Conservation (phyloP, 2,888 invertebrate genomes). For the Molorchus minor region DNA sequence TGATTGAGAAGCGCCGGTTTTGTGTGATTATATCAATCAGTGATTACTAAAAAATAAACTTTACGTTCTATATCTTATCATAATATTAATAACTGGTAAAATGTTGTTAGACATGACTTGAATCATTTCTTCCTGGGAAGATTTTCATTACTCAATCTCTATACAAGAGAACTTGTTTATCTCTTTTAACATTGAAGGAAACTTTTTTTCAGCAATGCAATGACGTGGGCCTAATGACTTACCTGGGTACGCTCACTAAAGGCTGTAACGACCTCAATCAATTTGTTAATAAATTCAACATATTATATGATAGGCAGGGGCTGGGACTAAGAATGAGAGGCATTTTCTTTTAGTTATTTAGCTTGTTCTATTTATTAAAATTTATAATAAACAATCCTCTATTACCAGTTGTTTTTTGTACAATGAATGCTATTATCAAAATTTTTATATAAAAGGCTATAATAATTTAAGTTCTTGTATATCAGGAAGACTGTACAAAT, state of each 20-base stretch:
- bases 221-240: conserved; percentile 95
- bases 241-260: conserved; percentile 94
- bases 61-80: too few relatives aligned
- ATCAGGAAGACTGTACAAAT: conserved; percentile 36
- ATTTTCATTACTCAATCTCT: too few relatives aligned
- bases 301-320: conserved; percentile 91
- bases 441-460: conserved; percentile 28
- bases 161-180: too few relatives aligned
- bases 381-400: conserved; percentile 55
- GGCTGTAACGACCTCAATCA: conserved; percentile 97
- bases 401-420: conserved; percentile 34
- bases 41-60: too few relatives aligned
- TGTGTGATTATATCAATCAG: too few relatives aligned
- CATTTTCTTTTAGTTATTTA: conserved; percentile 77
- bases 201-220: too few relatives aligned
- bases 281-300: conserved; percentile 96
- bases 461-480: conserved; percentile 18
- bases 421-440: conserved; percentile 20
- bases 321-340: conserved; percentile 87
- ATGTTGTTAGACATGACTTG: too few relatives aligned
- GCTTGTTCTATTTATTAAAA: conserved; percentile 48
- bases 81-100: too few relatives aligned
- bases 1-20: too few relatives aligned
- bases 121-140: too few relatives aligned
- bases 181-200: too few relatives aligned